A percentile compares a stretch with the other conserved stretches of the same genome.
Evolutionary conservation across 2,113 vertebrate genomes (phyloP).

Genomic region (Reinhardtius hippoglossoides): DNA sequence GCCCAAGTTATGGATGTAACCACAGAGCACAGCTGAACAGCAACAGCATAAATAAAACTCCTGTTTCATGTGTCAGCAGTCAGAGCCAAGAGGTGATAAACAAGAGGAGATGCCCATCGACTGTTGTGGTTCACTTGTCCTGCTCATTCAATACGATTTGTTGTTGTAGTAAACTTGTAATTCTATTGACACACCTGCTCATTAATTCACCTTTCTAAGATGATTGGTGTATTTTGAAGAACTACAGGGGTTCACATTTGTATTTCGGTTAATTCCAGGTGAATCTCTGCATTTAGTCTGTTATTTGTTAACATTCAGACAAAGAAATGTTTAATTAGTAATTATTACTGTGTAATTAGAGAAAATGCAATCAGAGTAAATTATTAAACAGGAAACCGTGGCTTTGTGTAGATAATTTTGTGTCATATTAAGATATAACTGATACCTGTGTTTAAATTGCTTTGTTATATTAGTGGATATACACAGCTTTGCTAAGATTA

Average conservation of each 20-base stretch:
- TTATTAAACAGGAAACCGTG: too few relatives aligned
- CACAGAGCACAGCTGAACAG: constrained; percentile 9
- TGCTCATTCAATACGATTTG: not conserved
- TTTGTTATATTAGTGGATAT: constrained; percentile 1
- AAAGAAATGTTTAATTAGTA: not conserved
- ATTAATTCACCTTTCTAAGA: constrained; percentile 29
- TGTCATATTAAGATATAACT: too few relatives aligned
- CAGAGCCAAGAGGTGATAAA: constrained; percentile 10
- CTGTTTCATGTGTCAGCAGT: constrained; percentile 14
- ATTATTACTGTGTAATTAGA: too few relatives aligned
- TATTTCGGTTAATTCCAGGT: constrained; percentile 20
- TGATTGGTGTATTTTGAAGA: constrained; percentile 31
- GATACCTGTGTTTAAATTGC: not conserved
- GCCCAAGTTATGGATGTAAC: constrained; percentile 31
- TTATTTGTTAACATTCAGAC: not conserved
- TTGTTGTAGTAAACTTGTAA: constrained; percentile 5
- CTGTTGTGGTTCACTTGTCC: constrained; percentile 2
- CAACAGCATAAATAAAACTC: constrained; percentile 1
- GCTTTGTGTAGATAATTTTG: too few relatives aligned
- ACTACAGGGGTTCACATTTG: constrained; percentile 12
- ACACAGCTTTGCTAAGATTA: not conserved
- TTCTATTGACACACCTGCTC: constrained; percentile 13
- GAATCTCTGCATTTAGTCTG: not conserved
- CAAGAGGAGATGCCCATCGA: not conserved
- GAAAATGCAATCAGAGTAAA: not conserved